phyloP scores from a whole-genome alignment of 2,113 vertebrate genomes.

The Archilochus colubris region DNA sequence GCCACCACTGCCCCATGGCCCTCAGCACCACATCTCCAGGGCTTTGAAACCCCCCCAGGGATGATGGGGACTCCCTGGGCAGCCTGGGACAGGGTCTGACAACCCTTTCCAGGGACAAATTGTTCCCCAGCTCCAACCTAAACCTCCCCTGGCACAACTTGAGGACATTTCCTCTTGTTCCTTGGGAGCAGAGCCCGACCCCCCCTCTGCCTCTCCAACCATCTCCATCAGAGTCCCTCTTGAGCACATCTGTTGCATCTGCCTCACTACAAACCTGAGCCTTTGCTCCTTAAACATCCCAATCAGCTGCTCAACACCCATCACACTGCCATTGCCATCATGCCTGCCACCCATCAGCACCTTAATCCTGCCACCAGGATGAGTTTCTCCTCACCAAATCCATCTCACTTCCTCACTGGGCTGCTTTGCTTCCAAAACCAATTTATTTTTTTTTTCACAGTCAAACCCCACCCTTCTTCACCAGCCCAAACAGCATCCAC shows the following conservation, averaged over 20 bases:
- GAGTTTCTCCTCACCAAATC: neutral
- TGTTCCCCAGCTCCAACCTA: too few species aligned
- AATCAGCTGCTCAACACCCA: neutral
- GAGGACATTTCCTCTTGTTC: too few species aligned
- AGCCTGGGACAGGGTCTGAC: too few species aligned
- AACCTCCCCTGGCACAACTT: too few species aligned
- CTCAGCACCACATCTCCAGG: neutral
- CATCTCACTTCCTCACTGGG: neutral
- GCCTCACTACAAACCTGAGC: neutral
- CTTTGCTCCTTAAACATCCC: neutral
- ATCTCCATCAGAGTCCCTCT: neutral
- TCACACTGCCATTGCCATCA: neutral
- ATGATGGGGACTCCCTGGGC: too few species aligned
- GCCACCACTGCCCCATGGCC: too few species aligned
- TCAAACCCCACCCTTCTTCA: neutral
- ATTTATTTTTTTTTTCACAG: neutral
- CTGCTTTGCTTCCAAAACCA: neutral
- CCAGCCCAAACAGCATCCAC: neutral
- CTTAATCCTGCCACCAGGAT: neutral
- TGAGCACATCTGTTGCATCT: neutral
- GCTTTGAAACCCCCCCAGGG: too few species aligned
- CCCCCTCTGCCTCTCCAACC: neutral
- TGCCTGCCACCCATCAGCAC: accelerated
- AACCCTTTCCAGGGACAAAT: too few species aligned
- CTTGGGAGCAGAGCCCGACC: too few species aligned